Evolutionary conservation across 1,140 invertebrate species (phyloP), one percentile per base, ranked within the genome.

Genomic region (Sinella curviseta): DNA sequence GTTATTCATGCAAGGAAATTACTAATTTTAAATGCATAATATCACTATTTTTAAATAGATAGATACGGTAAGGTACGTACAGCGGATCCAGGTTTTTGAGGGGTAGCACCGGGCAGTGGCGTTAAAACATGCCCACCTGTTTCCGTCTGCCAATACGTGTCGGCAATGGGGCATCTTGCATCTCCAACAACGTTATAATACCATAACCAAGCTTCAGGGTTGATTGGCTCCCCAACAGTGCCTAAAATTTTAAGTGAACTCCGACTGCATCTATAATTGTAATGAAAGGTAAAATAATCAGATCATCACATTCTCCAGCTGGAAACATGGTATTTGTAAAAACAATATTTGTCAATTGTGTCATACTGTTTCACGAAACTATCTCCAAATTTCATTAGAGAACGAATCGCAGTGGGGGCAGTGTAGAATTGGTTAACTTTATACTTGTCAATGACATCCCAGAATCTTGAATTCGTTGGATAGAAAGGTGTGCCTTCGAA

Each of bases 121-220:
- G 97, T 98, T 1, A 99, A 90, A 0, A 99, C 94, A 88, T 96
- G 94, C 0, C 95, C 94, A 14, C 97, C 97, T 30, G 97, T 99
- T 90, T 99, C 97, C 0, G 98, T 99, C 88, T 99, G 97, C 97
- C 97, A 99, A 87, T 97, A 99, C 0, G 98, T 99, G 85, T 99
- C 98, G 0, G 95, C 95, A 85, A 99, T 95, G 70, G 96, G 94
- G 86, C 94, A 94, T 77, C 90, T 91, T 70, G 91, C 90, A 76
- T 91, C 89, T 3, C 97, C 97, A 0, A 99, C 92, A 3, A 94
- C 85, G 81, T 92, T 91, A 87, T 98, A 93, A 87, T 98, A 98
- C 98, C 97, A 99, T 20, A 95, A 85, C 98, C 98, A 99, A 0
- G 97, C 97, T 87, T 98, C 96, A 0, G 96, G 93, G 87, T 99